Evolutionary conservation across 1,140 invertebrate species (phyloP), one percentile per base, ranked within the genome.

Genomic region (Zaprionus kolodkinae): DNA sequence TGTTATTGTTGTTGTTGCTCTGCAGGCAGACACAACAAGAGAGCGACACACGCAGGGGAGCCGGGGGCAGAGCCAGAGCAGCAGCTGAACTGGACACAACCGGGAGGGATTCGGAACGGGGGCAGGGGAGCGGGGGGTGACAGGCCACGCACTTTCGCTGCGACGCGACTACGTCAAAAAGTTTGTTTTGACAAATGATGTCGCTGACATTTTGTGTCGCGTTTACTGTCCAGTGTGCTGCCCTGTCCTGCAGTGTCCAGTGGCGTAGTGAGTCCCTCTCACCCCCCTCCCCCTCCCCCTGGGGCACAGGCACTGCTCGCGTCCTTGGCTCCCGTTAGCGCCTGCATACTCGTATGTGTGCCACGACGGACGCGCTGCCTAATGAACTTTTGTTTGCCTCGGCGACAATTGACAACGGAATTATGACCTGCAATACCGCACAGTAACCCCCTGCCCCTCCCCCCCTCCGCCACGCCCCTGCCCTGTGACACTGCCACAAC

Each of bases 131-230:
- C 17, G 9, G 27, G 30, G 33, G 33, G 15, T n/a, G 27, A 43
- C 33, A 48, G 45, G 66, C 36, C 69, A 82, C 79, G 83, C 83
- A 86, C 76, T 86, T 86, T 87, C 79, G 79, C 79, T 87, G 83
- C 83, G 79, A 64, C 69, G 79, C 82, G 76, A 70, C 76, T 60
- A 82, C 65, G 83, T 86, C 83, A 82, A 87, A 86, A 82, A 86
- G 83, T 86, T 87, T 81, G 72, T 87, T 87, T 82, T 86, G 83
- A 86, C 83, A 86, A 86, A 86, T 82, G 83, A 87, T 87, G 82
- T 82, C 68, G 82, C 77, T 78, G 79, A 78, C 78, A 83, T 71
- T 69, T 68, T 64, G 68, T 64, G 63, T 64, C 13, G 54, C 67
- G 40, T 60, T 40, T 38, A 13, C 62, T 27, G 38, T 48, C 59